Conservation (phyloP, 1,140 invertebrate genomes). For the Zophobas atratus region DNA sequence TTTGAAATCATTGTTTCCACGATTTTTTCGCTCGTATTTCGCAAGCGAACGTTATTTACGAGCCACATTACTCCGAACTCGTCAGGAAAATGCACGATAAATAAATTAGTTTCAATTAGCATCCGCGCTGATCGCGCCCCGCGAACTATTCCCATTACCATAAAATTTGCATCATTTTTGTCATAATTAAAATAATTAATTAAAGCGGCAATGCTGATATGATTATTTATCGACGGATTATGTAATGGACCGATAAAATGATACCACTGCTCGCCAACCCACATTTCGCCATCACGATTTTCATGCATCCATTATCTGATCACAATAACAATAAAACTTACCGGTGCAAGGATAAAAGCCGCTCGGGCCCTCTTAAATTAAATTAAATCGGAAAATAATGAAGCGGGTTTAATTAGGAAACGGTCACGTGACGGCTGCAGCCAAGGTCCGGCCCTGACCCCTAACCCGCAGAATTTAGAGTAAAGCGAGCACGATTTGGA, state of each 20-base stretch:
- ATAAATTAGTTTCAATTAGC: constrained; percentile 13
- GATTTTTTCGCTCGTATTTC: background rate
- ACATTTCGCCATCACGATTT: constrained; percentile 17
- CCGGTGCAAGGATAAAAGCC: background rate
- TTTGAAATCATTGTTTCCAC: constrained; percentile 10
- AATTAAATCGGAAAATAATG: too few relatives aligned
- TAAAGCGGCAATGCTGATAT: constrained; percentile 11
- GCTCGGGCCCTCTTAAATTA: constrained; percentile 3
- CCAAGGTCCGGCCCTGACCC: constrained; percentile 14
- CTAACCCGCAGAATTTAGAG: background rate
- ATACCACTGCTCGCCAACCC: background rate
- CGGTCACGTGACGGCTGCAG: background rate
- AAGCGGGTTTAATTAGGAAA: background rate
- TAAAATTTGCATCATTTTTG: constrained; percentile 21
- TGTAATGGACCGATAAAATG: constrained; percentile 2
- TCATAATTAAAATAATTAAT: constrained; percentile 15
- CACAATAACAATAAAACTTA: background rate
- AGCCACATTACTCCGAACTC: background rate
- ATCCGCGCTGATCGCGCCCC: background rate
- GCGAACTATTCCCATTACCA: background rate
- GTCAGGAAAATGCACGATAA: background rate
- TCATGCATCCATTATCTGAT: constrained; percentile 16
- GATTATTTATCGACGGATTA: constrained; percentile 1
- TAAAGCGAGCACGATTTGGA: background rate
- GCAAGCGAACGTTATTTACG: constrained; percentile 5